A percentile compares a stretch with the other conserved stretches of the same genome.
Evolutionary conservation across 2,888 invertebrate species (phyloP).

Genomic region (Scaeva pyrastri): DNA sequence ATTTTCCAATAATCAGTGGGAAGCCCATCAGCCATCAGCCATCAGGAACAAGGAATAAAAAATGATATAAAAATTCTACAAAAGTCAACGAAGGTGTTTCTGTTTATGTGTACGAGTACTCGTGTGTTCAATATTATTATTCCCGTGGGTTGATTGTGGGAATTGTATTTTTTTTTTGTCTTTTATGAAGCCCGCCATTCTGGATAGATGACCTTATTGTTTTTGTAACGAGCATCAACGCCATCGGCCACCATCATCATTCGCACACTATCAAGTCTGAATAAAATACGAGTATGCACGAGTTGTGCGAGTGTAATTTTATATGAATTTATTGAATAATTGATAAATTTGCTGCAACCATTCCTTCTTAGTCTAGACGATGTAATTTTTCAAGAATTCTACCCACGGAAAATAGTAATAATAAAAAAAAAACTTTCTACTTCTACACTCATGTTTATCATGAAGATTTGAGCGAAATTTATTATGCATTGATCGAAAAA

Average conservation of each 20-base stretch:
- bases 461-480: too few species aligned
- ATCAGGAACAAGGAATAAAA: constrained; percentile 9
- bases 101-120: too few species aligned
- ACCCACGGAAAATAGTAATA: neutral
- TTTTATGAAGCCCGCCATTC: too few species aligned
- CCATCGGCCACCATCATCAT: neutral
- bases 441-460: too few species aligned
- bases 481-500: too few species aligned
- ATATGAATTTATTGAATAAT: constrained; percentile 10
- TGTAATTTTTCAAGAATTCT: neutral
- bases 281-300: neutral
- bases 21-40: neutral
- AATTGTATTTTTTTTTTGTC: neutral
- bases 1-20: too few species aligned
- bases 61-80: neutral
- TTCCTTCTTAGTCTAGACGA: neutral
- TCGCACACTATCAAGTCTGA: neutral
- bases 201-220: neutral
- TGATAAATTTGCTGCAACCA: neutral
- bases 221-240: neutral
- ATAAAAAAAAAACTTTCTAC: neutral
- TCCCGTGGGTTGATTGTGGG: too few species aligned
- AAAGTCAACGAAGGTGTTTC: neutral
- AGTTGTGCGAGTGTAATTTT: neutral
- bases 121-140: too few species aligned